Evolutionary conservation across 2,797 vertebrate species (phyloP), one percentile per base, ranked within the genome.

Genomic region (Gobio occitaniae): DNA sequence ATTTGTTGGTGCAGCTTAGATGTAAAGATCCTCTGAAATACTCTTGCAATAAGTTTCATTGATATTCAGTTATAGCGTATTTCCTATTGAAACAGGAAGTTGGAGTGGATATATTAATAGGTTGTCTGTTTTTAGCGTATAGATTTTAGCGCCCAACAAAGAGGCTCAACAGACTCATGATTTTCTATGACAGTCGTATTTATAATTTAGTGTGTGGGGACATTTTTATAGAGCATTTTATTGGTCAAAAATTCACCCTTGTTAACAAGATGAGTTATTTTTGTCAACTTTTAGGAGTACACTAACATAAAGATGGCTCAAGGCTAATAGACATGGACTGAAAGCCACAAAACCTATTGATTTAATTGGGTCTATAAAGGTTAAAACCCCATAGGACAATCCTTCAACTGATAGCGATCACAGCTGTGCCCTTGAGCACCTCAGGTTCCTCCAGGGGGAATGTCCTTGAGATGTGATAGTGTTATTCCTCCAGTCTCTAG

Each of bases 331-430:
- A 78, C 59, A n/a, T 68, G 16, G 65, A 16, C 63, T 38, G 48
- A 70, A 70, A 56, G 66, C 13, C 50, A 56, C 21, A 13, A 29
- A 70, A 56, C 15, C 0, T 54, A 56, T 29, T 63, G 54, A 48
- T 65, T 82, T 74, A 3, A 65, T 82, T 54, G 17, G 52, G n/a
- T 74, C 54, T 32, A 21, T 74, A 44, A 74, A 71, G 29, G 25
- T 72, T 61, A 10, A 71, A 71, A 21, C 3, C 52, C 52, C 52
- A 71, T 59, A 52, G 52, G 38, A 82, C 41, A 44, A 32, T 71
- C 38, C 29, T 82, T 74, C 25, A 63, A 2, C 15, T 72, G 69
- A 70, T 56, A 44, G 79, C 7, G 19, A 47, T 75, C 56, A 25
- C 29, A 19, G 19, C 50, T 74, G 29, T 65, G 56, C 29, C 70